phyloP scores from a whole-genome alignment of 30 jellyfish, hydroid and myxozoan genomes.

The Aurelia aurita region DNA sequence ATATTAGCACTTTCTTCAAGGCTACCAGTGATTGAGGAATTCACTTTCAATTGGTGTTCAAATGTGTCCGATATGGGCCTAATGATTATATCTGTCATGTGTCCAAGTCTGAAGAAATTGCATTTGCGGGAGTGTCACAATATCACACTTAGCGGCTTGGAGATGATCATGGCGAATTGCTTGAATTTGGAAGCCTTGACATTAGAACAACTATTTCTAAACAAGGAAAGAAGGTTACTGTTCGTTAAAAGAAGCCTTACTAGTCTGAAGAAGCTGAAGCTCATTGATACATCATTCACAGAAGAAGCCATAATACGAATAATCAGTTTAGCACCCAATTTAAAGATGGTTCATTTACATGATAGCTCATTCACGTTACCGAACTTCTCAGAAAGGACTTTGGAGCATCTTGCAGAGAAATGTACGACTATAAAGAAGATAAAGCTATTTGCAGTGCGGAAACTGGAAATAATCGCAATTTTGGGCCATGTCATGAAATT shows the following conservation, averaged over 20 bases:
- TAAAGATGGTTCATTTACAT: background rate
- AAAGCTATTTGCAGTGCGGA: background rate
- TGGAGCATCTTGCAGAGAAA: background rate
- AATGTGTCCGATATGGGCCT: constrained; percentile 3
- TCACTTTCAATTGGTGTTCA: constrained; percentile 16
- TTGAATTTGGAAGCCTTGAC: background rate
- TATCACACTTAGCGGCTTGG: constrained; percentile 3
- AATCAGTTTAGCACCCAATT: background rate
- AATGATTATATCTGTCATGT: background rate
- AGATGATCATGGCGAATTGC: background rate
- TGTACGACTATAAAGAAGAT: constrained; percentile 4
- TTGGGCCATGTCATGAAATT: background rate
- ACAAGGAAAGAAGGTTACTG: background rate
- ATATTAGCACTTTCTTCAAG: background rate
- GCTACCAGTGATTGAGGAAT: constrained; percentile 3
- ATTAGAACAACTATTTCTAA: background rate
- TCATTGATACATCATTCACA: background rate
- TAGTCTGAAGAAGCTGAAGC: background rate
- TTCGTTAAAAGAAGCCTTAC: background rate
- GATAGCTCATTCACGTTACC: background rate
- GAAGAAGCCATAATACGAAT: constrained; percentile 6
- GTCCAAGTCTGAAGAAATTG: constrained; percentile 1
- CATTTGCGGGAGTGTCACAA: constrained; percentile 27
- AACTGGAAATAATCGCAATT: background rate
- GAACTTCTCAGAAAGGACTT: background rate